Base-by-base conservation (phyloP, 2,797 vertebrate species). In the Miopithecus talapoin region DNA sequence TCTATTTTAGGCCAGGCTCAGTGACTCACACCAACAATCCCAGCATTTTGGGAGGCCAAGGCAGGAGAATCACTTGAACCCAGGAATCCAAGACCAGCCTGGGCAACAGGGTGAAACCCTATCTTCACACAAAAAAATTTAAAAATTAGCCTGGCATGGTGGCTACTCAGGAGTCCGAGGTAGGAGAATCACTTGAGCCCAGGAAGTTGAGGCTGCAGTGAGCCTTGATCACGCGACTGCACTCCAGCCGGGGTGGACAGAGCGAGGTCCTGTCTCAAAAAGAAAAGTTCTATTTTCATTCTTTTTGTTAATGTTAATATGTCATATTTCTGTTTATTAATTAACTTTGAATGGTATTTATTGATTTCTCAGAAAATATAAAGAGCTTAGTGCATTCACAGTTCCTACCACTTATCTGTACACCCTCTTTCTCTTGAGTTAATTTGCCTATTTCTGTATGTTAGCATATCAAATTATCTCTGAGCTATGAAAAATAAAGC, bases 321-420 rank as follows among this genome's bases (percentile, higher is more conserved):
- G 21, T 80, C 36, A 70, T 26, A 48, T 92, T 91, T 94, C 28
- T 92, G 39, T n/a, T 89, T 86, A 92, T 86, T 91, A 89, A 89
- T 80, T 92, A 83, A 26, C 33, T 84, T 84, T 87, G 9, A 90
- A 61, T 84, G 36, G 7, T 53, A 55, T 89, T 85, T 94, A 43
- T 55, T 94, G 30, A 76, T 3, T 5, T 85, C 46, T 81, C 24
- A 96, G 33, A 85, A 97, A 88, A 85, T 24, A 84, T 24, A 57
- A 78, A 83, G 39, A 81, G 3, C 43, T 43, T 33, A 46, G 1
- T 92, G n/a, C 5, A 61, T 79, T 89, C 8, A 78, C 26, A 75
- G 74, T 91, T 95, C 30, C 16, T 89, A 91, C 6, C 36, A 80
- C 7, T 78, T 91, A n/a, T 75, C 36, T 55, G 30, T 76, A 64